These are phyloP conservation scores for Leuciscus idus DNA, from an alignment of 2,113 vertebrate species.

Conservation along the genomic window DNA sequence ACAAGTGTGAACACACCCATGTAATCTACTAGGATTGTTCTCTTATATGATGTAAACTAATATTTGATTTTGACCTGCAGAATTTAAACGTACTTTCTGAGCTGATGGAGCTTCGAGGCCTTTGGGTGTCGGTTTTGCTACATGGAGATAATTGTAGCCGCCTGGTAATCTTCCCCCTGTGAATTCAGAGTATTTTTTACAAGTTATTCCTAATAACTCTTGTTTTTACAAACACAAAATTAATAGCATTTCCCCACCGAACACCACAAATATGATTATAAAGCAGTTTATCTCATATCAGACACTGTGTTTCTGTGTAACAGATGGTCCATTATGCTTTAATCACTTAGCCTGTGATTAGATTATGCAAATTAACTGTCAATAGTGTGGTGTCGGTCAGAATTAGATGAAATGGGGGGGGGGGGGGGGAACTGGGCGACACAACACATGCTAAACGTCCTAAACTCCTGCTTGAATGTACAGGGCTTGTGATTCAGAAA, in stretches of 20 bases:
- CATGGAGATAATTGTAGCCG: conserved; percentile 83
- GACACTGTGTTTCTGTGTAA: conserved; percentile 15
- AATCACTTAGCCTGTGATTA: conserved; percentile 34
- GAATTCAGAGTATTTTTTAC: conserved; percentile 9
- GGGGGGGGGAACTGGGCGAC: not conserved
- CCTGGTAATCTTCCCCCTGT: conserved; percentile 88
- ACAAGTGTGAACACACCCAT: no score
- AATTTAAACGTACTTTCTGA: conserved; percentile 27
- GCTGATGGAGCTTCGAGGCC: not conserved
- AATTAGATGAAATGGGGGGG: not conserved
- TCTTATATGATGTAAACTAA: not conserved
- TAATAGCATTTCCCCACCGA: not conserved
- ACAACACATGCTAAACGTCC: not conserved
- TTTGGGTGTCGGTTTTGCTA: conserved; percentile 78
- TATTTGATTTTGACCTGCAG: not conserved
- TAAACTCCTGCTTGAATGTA: not conserved
- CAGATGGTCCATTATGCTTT: conserved; percentile 35
- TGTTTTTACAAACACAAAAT: conserved; percentile 20
- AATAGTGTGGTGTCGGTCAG: conserved; percentile 30
- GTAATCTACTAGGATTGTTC: not conserved
- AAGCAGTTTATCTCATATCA: conserved; percentile 13
- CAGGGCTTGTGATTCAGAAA: not conserved
- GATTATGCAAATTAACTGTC: conserved; percentile 42
- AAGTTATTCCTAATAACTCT: not conserved
- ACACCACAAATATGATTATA: conserved; percentile 15